Evolutionary conservation across 2,888 invertebrate genomes (phyloP).

Genomic region (Nesidiocoris tenuis): DNA sequence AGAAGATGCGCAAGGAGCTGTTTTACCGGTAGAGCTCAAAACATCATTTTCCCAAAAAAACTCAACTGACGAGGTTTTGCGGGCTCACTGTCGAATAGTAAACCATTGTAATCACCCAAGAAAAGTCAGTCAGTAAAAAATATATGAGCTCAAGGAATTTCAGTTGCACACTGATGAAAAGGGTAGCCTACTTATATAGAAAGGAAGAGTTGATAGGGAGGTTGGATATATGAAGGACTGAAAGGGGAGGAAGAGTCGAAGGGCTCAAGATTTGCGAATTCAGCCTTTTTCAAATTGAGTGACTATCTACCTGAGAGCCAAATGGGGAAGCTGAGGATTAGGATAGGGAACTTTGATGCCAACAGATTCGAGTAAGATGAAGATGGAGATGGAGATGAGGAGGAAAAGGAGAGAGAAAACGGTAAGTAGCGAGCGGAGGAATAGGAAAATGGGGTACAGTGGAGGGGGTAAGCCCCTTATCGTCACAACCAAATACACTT

Average conservation of each 20-base stretch:
- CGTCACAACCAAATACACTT: conserved; percentile 42
- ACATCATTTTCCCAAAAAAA: too few species aligned
- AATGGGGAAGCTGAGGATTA: conserved; percentile 9
- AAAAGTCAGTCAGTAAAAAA: too few species aligned
- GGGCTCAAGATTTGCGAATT: conserved; percentile 30
- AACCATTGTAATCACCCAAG: too few species aligned
- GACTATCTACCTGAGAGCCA: conserved; percentile 20
- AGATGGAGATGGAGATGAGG: neutral
- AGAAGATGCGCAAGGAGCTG: too few species aligned
- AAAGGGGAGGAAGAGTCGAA: neutral
- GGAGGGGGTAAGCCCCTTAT: conserved; percentile 34
- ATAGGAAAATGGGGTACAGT: neutral
- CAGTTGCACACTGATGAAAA: too few species aligned
- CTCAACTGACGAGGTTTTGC: too few species aligned
- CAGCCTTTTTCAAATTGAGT: conserved; percentile 42
- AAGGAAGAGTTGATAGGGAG: neutral
- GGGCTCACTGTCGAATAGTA: too few species aligned
- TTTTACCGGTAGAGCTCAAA: too few species aligned
- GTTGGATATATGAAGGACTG: neutral
- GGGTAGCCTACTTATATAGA: too few species aligned
- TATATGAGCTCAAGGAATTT: too few species aligned
- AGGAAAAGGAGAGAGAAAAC: neutral
- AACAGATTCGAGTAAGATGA: neutral
- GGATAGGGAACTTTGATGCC: conserved; percentile 8
- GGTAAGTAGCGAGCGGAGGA: neutral